Conservation (phyloP, 2,113 vertebrate species). For the Mirounga angustirostris region DNA sequence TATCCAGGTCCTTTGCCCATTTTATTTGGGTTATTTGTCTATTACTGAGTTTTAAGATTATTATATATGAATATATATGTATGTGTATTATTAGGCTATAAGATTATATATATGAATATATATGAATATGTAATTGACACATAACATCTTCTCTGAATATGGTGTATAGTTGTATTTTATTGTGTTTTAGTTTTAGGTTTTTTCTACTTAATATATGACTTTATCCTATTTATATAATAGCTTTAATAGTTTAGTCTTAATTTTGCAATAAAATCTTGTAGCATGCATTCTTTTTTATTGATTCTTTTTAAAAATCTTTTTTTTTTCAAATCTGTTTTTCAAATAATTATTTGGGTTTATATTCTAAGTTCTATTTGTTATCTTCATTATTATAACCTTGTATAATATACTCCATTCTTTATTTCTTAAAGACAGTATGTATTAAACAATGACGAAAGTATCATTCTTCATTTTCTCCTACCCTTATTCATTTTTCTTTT, state of each 20-base stretch:
- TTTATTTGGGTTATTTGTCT: not conserved
- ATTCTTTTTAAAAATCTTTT: not conserved
- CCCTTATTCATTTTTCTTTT: not conserved
- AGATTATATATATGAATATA: not conserved
- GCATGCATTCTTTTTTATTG: not conserved
- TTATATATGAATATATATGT: not conserved
- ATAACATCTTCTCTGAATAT: not conserved
- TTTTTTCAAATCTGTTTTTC: not conserved
- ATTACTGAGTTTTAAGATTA: not conserved
- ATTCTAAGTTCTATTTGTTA: not conserved
- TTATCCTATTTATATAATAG: not conserved
- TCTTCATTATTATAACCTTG: not conserved
- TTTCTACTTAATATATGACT: not conserved
- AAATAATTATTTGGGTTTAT: not conserved
- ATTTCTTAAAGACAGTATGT: not conserved
- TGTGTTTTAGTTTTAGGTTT: not conserved
- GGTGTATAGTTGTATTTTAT: not conserved
- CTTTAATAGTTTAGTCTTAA: not conserved
- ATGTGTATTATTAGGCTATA: not conserved
- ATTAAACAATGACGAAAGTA: slow-evolving; percentile 7
- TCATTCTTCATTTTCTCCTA: not conserved
- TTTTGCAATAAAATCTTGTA: not conserved
- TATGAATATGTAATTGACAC: not conserved
- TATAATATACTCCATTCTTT: not conserved
- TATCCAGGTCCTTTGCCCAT: not conserved